Conservation (phyloP, 2,888 invertebrate species). For the Chirona hameri region DNA sequence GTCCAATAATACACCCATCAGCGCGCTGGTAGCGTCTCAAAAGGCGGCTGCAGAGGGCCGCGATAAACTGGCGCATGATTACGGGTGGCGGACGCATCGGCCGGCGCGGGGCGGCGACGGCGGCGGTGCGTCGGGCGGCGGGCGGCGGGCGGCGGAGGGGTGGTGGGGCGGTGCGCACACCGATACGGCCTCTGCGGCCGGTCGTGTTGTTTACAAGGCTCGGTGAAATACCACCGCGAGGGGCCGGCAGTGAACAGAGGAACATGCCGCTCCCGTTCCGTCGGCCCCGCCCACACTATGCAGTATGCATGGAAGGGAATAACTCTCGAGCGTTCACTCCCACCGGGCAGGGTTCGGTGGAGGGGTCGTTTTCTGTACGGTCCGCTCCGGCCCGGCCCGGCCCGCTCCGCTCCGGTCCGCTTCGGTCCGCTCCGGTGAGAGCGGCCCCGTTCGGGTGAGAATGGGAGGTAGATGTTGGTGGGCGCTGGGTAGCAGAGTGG, state of each 20-base stretch:
- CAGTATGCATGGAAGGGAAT: no score
- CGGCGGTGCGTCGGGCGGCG: no score
- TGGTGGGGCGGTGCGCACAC: not conserved
- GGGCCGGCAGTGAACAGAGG: not conserved
- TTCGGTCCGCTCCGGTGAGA: no score
- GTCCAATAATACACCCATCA: constrained; percentile 24
- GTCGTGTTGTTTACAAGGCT: not conserved
- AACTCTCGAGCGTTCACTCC: no score
- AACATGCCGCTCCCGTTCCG: not conserved
- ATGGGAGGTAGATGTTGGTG: no score
- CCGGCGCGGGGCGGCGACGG: not conserved
- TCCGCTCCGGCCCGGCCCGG: no score
- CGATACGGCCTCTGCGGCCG: not conserved
- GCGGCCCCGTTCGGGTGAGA: no score
- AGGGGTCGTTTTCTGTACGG: no score
- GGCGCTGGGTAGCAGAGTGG: no score
- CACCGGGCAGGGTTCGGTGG: no score
- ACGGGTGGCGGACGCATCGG: not conserved
- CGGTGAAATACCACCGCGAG: not conserved
- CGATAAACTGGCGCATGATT: not conserved
- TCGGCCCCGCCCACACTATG: not conserved
- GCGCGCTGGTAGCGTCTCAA: not conserved
- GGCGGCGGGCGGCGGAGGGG: not conserved
- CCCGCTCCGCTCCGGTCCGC: no score
- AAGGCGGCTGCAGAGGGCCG: not conserved